Base-by-base conservation (phyloP, 2,113 vertebrate genomes). In the Orthochromis malagaraziensis region DNA sequence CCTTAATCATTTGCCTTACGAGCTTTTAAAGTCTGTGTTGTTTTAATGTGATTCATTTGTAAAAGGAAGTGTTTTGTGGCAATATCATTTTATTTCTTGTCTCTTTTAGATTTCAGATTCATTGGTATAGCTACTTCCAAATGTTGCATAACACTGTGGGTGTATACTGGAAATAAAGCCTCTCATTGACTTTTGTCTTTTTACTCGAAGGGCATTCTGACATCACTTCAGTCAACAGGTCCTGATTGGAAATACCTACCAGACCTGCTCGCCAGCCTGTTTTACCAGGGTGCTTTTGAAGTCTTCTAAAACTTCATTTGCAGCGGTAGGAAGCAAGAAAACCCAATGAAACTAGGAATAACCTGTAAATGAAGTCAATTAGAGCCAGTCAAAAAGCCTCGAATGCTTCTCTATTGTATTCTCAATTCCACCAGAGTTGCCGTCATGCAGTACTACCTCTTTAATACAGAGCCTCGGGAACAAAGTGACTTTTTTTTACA, bases 171-270 rank as follows among this genome's bases (percentile, higher is more conserved):
- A 45, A 90, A 47, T 24, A 8, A 54, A 29, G 21, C 29, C 9
- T 58, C 1, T 5, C 5, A 40, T n/a, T 11, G 40, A 4, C 45
- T 38, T 65, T 45, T 29, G 63, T 65, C 2, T 1, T 55, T 53
- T 75, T 54, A 54, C 19, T 53, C 0, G 0, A 58, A 21, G 5
- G 29, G 11, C 14, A 19, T 38, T 55, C 6, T 45, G 38, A 88
- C 54, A 35, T 58, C 31, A 51, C 24, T 65, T 55, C 58, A 55
- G 91, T 92, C 81, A 35, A 38, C 87, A 6, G 55, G 84, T 80
- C 19, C 42, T 90, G 51, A 75, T 85, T 26, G 35, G 86, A 94
- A 95, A 84, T 60, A 85, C 88, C 58, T 13, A 85, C 68, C 38
- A 16, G 33, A 91, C 91, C 88, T 86, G 91, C 87, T 91, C 19